phyloP scores from a whole-genome alignment of 2,113 vertebrate species.

The Lamprotornis superbus region DNA sequence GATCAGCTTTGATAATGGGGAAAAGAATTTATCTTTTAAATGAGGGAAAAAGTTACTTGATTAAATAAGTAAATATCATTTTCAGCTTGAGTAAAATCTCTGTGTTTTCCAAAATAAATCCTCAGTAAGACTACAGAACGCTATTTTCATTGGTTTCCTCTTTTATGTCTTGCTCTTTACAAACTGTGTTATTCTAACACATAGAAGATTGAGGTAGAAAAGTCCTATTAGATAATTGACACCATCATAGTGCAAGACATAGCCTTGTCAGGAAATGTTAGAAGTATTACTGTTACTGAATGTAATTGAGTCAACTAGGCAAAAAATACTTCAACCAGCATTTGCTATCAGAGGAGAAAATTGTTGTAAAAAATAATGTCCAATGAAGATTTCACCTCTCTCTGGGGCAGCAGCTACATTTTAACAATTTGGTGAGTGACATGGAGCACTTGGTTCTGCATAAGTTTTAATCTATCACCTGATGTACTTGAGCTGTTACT shows the following conservation, averaged over 20 bases:
- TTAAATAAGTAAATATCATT: background rate
- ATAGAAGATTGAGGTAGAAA: background rate
- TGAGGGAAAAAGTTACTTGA: background rate
- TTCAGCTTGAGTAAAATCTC: background rate
- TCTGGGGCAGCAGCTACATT: background rate
- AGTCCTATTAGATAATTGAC: background rate
- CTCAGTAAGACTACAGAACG: background rate
- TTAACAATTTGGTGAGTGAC: background rate
- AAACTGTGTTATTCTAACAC: background rate
- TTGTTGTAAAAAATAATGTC: background rate
- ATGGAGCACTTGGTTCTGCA: background rate
- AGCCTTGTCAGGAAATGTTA: background rate
- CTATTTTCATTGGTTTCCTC: background rate
- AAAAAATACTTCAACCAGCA: background rate
- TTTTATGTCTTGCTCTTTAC: background rate
- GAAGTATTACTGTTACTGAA: background rate
- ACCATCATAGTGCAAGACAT: background rate
- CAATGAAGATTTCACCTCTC: background rate
- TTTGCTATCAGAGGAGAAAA: background rate
- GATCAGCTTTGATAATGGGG: background rate
- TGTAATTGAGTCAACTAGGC: background rate
- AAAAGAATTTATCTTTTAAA: background rate
- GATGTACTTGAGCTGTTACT: background rate
- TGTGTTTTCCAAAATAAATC: background rate
- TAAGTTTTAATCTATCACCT: background rate